Conservation (phyloP, 2,113 vertebrate genomes). For the Bos indicus region DNA sequence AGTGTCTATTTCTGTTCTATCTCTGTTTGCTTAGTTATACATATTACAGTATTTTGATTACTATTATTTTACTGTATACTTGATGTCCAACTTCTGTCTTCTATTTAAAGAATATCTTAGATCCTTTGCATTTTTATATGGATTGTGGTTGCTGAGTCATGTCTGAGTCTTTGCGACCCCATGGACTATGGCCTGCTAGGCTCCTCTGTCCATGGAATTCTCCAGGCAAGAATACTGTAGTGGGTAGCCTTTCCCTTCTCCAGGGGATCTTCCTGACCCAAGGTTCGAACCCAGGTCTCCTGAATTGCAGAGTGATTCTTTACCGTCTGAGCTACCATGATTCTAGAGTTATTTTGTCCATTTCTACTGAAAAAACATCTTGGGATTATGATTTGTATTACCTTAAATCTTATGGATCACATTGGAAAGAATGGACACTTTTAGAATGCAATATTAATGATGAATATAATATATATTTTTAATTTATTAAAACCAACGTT, state of each 20-base stretch:
- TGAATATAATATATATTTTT: background rate
- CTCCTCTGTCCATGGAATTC: background rate
- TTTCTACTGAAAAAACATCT: background rate
- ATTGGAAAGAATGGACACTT: background rate
- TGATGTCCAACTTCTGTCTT: background rate
- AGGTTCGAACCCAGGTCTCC: background rate
- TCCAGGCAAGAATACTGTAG: background rate
- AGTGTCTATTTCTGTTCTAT: background rate
- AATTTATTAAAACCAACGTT: background rate
- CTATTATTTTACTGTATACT: background rate
- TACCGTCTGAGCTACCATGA: background rate
- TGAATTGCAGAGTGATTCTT: background rate
- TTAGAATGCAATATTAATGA: background rate
- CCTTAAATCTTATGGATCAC: background rate
- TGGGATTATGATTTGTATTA: background rate
- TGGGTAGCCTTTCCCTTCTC: background rate
- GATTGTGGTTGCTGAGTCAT: background rate
- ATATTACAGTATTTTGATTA: background rate
- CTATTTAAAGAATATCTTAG: background rate
- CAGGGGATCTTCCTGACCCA: background rate
- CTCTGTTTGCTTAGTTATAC: background rate
- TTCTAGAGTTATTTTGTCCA: background rate
- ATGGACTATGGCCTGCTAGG: background rate
- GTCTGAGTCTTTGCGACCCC: background rate
- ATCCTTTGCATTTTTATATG: background rate